phyloP scores from a whole-genome alignment of 1,140 invertebrate species.

The Phortica variegata region DNA sequence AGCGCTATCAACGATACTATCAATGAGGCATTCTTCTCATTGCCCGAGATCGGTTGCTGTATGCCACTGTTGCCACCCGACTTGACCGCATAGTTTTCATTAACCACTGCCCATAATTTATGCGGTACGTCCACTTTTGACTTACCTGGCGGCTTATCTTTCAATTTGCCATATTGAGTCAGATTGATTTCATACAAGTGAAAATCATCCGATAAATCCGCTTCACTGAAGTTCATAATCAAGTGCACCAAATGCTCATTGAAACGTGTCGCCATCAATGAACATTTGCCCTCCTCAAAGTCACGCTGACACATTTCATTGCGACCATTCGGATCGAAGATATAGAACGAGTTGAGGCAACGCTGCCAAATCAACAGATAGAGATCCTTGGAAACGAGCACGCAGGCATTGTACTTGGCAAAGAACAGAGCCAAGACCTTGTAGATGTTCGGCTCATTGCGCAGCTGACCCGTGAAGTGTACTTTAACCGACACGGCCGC shows the following conservation, averaged over 20 bases:
- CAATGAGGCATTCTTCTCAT: slow-evolving; percentile 43
- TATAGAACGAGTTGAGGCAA: slow-evolving; percentile 41
- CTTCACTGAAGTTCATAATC: slow-evolving; percentile 36
- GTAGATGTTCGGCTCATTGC: slow-evolving; percentile 46
- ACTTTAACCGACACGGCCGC: slow-evolving; percentile 32
- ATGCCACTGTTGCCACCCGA: slow-evolving; percentile 35
- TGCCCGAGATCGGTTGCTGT: slow-evolving; percentile 38
- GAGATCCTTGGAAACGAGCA: slow-evolving; percentile 35
- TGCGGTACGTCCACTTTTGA: slow-evolving; percentile 9
- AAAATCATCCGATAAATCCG: slow-evolving; percentile 32
- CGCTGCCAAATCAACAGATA: slow-evolving; percentile 51
- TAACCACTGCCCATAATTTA: slow-evolving; percentile 46
- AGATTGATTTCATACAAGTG: slow-evolving; percentile 42
- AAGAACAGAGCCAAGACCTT: slow-evolving; percentile 44
- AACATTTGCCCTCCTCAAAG: slow-evolving; percentile 38
- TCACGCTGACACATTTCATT: slow-evolving; percentile 35
- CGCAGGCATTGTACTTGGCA: slow-evolving; percentile 42
- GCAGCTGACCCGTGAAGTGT: slow-evolving; percentile 35
- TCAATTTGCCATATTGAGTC: slow-evolving; percentile 38
- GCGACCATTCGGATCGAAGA: slow-evolving; percentile 50
- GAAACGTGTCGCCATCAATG: slow-evolving; percentile 35
- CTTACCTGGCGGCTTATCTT: slow-evolving; percentile 18
- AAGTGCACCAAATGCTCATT: slow-evolving; percentile 48
- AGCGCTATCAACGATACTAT: slow-evolving; percentile 42
- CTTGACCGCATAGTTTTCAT: slow-evolving; percentile 45